A percentile compares a stretch with the other conserved stretches of the same genome.
These are phyloP conservation scores for Phragmatobia fuliginosa DNA, from an alignment of 2,888 invertebrate species.

Conservation along the genomic window DNA sequence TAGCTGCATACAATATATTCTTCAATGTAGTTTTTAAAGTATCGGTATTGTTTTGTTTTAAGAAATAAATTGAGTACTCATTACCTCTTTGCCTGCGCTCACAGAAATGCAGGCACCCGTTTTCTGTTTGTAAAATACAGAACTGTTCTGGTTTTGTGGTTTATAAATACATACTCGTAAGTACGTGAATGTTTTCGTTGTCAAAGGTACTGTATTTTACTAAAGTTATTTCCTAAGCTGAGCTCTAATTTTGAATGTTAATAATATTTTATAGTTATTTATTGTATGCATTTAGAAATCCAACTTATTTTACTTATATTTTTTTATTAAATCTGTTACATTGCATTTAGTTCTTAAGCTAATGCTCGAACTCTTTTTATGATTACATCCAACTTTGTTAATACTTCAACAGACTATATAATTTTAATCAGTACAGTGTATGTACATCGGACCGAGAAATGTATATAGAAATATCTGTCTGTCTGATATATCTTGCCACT, in stretches of 20 bases:
- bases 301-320: no score
- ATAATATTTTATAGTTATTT: neutral
- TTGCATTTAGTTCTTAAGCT: no score
- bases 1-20: no score
- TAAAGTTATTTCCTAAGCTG: neutral
- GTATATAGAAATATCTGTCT: no score
- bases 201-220: neutral
- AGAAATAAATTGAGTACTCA: constrained; percentile 18
- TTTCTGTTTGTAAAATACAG: constrained; percentile 12
- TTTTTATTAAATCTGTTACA: no score
- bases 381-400: no score
- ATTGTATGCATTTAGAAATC: no score
- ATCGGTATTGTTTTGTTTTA: constrained; percentile 4
- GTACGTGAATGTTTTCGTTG: neutral
- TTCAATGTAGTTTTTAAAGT: neutral
- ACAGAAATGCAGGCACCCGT: constrained; percentile 21
- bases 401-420: no score
- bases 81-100: constrained; percentile 10
- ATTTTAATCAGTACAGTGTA: no score
- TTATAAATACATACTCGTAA: neutral
- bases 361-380: no score
- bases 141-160: neutral
- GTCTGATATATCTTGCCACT: no score
- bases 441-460: no score
- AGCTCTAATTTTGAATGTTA: neutral